A percentile compares a stretch with the other conserved stretches of the same genome.
Evolutionary conservation across 2,797 vertebrate genomes (phyloP).

Genomic region (Menidia menidia): DNA sequence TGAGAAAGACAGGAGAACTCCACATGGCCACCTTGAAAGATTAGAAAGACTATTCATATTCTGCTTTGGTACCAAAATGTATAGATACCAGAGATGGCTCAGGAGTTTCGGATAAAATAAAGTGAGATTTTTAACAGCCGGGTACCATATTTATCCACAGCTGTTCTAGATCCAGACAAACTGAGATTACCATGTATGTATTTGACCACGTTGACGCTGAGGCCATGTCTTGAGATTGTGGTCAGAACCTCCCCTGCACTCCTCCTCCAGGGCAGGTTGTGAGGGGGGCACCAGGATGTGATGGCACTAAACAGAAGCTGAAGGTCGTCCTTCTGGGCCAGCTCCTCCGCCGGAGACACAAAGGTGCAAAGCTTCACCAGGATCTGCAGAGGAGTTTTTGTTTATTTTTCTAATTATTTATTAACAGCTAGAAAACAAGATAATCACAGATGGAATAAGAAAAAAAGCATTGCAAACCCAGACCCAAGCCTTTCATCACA

Average conservation of each 20-base stretch:
- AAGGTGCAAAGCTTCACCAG: constrained; percentile 97
- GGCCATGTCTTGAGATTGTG: constrained; percentile 96
- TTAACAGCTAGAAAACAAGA: not conserved
- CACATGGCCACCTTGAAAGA: too few species aligned
- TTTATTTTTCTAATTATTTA: not conserved
- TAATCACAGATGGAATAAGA: not conserved
- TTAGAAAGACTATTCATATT: too few species aligned
- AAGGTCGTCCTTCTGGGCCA: constrained; percentile 99
- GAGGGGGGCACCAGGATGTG: constrained; percentile 99
- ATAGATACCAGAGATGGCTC: too few species aligned
- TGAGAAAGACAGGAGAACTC: too few species aligned
- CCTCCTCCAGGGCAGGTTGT: constrained; percentile 98
- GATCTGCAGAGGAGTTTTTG: constrained; percentile 80
- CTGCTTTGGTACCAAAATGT: too few species aligned
- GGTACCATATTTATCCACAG: not conserved
- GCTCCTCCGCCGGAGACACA: constrained; percentile 96
- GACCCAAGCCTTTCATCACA: not conserved
- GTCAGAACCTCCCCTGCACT: constrained; percentile 97
- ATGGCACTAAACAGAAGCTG: constrained; percentile 99
- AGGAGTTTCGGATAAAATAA: too few species aligned
- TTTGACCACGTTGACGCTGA: constrained; percentile 98
- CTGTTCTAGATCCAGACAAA: too few species aligned
- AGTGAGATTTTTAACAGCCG: too few species aligned
- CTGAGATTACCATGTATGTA: constrained; percentile 91
- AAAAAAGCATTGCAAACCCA: not conserved